Conservation (phyloP, 1,140 invertebrate species). For the Bombyx mori region ASM3026992v2 NC_085123.1:6663501-6664000, state of each 20-base stretch:
- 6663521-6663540: too few relatives aligned
- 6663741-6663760: slow-evolving; percentile 58
- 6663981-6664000: too few relatives aligned
- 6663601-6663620: slow-evolving; percentile 48
- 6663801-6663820: too few relatives aligned
- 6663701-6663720: slow-evolving; percentile 52
- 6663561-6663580: slow-evolving; percentile 48
- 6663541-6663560: slow-evolving; percentile 37
- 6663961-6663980: too few relatives aligned
- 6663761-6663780: slow-evolving; percentile 47
- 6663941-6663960: too few relatives aligned
- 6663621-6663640: slow-evolving; percentile 45
- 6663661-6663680: slow-evolving; percentile 48
- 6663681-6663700: slow-evolving; percentile 40
- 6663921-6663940: too few relatives aligned
- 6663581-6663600: slow-evolving; percentile 44
- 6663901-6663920: too few relatives aligned
- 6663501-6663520: too few relatives aligned
- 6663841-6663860: too few relatives aligned
- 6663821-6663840: too few relatives aligned
- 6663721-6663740: slow-evolving; percentile 52
- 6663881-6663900: too few relatives aligned
- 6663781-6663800: not conserved
- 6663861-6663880: too few relatives aligned
- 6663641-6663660: slow-evolving; percentile 44